Percentiles rank a stretch among this genome's conserved stretches.
These are phyloP conservation scores for Oscheius sp. DNA, from an alignment of 2,888 invertebrate genomes.

Conservation along the genomic window DNA sequence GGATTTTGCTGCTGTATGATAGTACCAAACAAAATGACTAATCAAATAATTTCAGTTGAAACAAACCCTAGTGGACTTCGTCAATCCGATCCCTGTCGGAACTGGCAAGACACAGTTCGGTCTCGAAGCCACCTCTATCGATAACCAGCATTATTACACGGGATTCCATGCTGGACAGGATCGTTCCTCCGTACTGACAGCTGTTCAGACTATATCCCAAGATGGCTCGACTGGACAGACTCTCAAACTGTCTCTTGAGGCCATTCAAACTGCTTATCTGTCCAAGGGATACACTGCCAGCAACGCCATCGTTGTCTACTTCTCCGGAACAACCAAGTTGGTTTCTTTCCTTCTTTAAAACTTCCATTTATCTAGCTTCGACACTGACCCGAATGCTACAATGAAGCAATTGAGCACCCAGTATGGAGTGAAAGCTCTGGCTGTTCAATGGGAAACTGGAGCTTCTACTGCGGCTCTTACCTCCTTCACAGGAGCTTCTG, in stretches of 20 bases:
- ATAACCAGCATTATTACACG: constrained; percentile 57
- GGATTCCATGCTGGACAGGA: constrained; percentile 55
- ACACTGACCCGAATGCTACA: constrained; percentile 42
- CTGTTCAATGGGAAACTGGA: constrained; percentile 47
- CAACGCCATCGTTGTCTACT: constrained; percentile 51
- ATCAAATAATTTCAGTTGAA: constrained; percentile 47
- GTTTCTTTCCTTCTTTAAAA: background rate
- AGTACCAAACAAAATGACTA: no score
- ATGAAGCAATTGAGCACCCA: constrained; percentile 41
- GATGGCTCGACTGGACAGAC: constrained; percentile 51
- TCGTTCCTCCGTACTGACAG: constrained; percentile 41
- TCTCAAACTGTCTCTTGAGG: constrained; percentile 46
- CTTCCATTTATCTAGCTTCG: constrained; percentile 37
- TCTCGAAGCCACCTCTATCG: constrained; percentile 53
- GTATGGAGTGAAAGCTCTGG: constrained; percentile 45
- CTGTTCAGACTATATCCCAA: constrained; percentile 48
- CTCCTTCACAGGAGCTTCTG: constrained; percentile 40
- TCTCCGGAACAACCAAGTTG: constrained; percentile 54
- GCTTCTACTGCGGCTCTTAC: constrained; percentile 42
- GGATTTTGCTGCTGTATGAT: constrained; percentile 50
- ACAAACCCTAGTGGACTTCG: constrained; percentile 48
- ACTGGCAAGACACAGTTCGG: constrained; percentile 50
- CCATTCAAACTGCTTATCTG: constrained; percentile 46
- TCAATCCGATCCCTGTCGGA: constrained; percentile 47
- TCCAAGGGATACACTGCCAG: constrained; percentile 39